Conservation (phyloP, 2,888 invertebrate genomes). For the Halictus ligatus region DNA sequence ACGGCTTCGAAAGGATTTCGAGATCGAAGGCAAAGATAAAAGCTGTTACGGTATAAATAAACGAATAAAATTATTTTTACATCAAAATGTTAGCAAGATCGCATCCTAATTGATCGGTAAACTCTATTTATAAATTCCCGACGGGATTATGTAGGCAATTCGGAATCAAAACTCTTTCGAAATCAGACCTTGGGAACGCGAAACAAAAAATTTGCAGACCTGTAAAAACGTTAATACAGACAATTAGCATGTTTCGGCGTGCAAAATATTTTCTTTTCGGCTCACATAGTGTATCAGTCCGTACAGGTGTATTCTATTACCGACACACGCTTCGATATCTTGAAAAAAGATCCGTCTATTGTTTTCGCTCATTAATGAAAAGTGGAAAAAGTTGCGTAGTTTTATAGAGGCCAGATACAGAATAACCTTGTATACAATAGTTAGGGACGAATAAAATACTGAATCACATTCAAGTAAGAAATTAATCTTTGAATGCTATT, state of each 20-base stretch:
- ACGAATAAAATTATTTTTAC: neutral
- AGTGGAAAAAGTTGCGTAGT: neutral
- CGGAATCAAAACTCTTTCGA: neutral
- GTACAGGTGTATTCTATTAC: neutral
- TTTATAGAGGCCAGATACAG: too few relatives aligned
- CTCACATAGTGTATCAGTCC: neutral
- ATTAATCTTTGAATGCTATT: too few relatives aligned
- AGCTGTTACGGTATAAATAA: neutral
- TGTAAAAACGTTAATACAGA: conserved; percentile 6
- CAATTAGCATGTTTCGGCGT: neutral
- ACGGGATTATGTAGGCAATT: neutral
- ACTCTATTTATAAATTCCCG: neutral
- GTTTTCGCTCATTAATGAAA: neutral
- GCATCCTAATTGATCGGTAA: neutral
- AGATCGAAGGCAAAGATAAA: too few relatives aligned
- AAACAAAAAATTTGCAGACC: neutral
- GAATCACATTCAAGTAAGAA: too few relatives aligned
- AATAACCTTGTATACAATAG: too few relatives aligned
- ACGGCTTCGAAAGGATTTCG: too few relatives aligned
- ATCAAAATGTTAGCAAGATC: neutral
- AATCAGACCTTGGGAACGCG: neutral
- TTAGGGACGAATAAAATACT: too few relatives aligned
- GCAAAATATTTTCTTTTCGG: neutral
- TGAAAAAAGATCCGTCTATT: neutral
- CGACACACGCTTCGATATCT: neutral